phyloP scores from a whole-genome alignment of 2,888 invertebrate species.

The Sinopyrophorus schimmeli region DNA sequence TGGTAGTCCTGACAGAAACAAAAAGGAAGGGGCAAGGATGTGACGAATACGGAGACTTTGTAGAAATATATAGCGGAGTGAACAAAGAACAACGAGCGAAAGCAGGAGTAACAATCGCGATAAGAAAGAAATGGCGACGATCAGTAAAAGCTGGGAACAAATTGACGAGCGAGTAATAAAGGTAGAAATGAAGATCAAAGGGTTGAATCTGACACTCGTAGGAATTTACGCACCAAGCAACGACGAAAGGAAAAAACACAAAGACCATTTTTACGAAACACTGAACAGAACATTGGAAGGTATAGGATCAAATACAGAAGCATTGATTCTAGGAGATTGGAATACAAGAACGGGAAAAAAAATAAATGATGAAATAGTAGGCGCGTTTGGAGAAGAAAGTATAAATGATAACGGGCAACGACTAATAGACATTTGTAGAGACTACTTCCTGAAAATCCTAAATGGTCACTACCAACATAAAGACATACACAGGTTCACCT shows the following conservation, averaged over 20 bases:
- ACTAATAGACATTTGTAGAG: too few relatives aligned
- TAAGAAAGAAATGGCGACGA: slow-evolving; percentile 2
- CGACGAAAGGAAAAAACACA: background rate
- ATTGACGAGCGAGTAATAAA: background rate
- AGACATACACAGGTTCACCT: too few relatives aligned
- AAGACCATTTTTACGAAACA: background rate
- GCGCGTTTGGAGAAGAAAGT: background rate
- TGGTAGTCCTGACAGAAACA: background rate
- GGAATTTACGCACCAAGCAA: background rate
- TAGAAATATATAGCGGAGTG: slow-evolving; percentile 1
- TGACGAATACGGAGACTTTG: slow-evolving; percentile 2
- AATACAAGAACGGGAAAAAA: slow-evolving; percentile 9
- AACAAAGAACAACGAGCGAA: background rate
- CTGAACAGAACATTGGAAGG: slow-evolving; percentile 7
- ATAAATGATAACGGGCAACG: background rate
- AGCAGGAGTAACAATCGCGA: background rate
- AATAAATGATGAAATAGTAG: background rate
- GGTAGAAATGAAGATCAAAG: background rate
- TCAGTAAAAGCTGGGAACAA: slow-evolving; percentile 3
- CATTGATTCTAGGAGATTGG: slow-evolving; percentile 3
- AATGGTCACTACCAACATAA: too few relatives aligned
- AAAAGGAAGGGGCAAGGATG: slow-evolving; percentile 1
- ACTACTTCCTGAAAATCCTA: too few relatives aligned
- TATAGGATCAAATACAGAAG: background rate
- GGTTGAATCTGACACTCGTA: slow-evolving; percentile 1